Conservation (phyloP, 2,113 vertebrate species). For the Oreochromis tanganicae region DNA sequence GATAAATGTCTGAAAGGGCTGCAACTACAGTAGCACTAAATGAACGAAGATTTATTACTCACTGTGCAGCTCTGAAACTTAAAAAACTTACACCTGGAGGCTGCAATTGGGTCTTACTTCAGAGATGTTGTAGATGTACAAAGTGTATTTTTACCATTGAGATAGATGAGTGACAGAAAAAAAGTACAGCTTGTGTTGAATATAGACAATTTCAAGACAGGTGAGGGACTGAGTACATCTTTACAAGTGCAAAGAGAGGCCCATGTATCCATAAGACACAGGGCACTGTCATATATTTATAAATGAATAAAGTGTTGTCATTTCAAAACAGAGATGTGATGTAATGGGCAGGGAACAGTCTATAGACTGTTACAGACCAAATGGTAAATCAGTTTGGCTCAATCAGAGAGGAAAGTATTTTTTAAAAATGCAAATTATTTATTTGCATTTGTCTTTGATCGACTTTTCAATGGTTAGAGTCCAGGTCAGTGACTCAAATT, state of each 20-base stretch:
- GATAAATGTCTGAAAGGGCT: not conserved
- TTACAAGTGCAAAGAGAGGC: not conserved
- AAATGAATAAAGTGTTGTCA: not conserved
- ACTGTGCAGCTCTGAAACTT: not conserved
- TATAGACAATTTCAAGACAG: not conserved
- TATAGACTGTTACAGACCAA: not conserved
- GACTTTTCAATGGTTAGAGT: not conserved
- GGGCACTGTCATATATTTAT: not conserved
- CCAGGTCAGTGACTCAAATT: not conserved
- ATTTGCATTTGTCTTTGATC: not conserved
- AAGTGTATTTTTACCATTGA: not conserved
- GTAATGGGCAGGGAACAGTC: not conserved
- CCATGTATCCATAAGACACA: not conserved
- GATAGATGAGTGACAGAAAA: not conserved
- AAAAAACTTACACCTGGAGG: not conserved
- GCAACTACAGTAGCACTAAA: not conserved
- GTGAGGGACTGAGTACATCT: not conserved
- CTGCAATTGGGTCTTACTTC: not conserved
- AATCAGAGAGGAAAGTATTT: not conserved
- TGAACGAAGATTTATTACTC: not conserved
- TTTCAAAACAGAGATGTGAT: not conserved
- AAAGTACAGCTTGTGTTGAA: not conserved
- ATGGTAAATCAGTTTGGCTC: not conserved
- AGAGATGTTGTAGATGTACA: accelerated
- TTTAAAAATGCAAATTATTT: not conserved